Percentiles rank a stretch among this genome's conserved stretches.
These are phyloP conservation scores for Cyanocitta stelleri DNA, from an alignment of 2,113 vertebrate genomes.

Conservation along the genomic window DNA sequence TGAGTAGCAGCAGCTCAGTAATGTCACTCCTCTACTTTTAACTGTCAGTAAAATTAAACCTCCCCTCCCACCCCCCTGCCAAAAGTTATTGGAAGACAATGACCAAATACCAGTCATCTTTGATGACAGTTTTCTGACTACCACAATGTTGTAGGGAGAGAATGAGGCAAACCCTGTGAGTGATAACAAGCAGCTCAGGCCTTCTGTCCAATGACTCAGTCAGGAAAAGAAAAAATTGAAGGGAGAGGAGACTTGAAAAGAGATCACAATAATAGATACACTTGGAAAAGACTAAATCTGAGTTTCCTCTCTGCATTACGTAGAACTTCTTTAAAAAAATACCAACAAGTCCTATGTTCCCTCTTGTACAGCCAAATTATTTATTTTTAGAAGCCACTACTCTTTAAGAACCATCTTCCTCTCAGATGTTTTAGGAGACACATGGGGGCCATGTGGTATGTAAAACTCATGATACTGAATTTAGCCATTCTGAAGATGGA, in stretches of 20 bases:
- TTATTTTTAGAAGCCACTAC: background rate
- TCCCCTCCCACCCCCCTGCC: accelerated
- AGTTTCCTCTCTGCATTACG: background rate
- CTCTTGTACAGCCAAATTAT: background rate
- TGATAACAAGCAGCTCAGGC: background rate
- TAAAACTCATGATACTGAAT: background rate
- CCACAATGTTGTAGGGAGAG: background rate
- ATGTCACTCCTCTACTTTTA: background rate
- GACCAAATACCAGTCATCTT: background rate
- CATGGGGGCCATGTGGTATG: background rate
- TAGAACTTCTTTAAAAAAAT: background rate
- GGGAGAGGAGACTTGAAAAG: background rate
- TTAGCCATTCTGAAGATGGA: background rate
- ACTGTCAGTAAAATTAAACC: background rate
- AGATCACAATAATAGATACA: background rate
- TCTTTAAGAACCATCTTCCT: background rate
- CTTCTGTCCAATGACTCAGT: background rate
- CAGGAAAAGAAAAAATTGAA: background rate
- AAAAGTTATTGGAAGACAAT: background rate
- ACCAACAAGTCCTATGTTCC: background rate
- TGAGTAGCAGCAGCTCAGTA: background rate
- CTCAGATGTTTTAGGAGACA: background rate
- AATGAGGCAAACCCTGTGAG: background rate
- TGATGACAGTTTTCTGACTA: background rate
- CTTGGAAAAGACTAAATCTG: background rate